Percentiles rank a stretch among this genome's conserved stretches.
Conservation (phyloP, 2,888 invertebrate species). For the Tipula confusa region DNA sequence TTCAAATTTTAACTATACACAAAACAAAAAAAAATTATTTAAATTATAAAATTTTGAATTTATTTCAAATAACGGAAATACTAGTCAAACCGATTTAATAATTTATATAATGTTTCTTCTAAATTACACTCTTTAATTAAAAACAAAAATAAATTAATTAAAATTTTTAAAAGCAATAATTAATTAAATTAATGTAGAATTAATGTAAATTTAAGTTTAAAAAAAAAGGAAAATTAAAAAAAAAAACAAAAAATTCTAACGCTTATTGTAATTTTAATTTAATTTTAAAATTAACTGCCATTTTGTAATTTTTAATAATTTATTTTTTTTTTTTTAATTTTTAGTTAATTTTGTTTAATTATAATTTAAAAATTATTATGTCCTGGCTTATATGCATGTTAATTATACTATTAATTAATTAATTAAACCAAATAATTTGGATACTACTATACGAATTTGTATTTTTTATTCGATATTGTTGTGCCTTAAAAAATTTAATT, state of each 20-base stretch:
- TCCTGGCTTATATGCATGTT: not conserved
- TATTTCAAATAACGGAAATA: constrained; percentile 13
- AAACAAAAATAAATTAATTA: not conserved
- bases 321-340: not conserved
- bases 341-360: not conserved
- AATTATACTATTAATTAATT: not conserved
- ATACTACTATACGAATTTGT: not conserved
- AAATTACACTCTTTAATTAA: not conserved
- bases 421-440: not conserved
- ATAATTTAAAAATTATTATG: too few relatives aligned
- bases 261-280: constrained; percentile 29
- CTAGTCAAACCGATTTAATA: constrained; percentile 12
- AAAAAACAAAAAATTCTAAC: constrained; percentile 14
- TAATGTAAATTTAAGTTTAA: constrained; percentile 21
- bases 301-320: constrained; percentile 20
- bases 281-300: constrained; percentile 29
- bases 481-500: not conserved
- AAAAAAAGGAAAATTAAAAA: too few relatives aligned
- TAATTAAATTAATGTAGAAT: constrained; percentile 26
- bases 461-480: not conserved
- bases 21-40: not conserved
- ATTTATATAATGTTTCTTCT: not conserved
- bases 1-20: constrained; percentile 26
- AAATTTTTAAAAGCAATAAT: constrained; percentile 28
- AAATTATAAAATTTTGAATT: not conserved